Evolutionary conservation across 1,140 invertebrate genomes (phyloP), one percentile per base, ranked within the genome.

Genomic region (Holcopasites calliopsidis): DNA sequence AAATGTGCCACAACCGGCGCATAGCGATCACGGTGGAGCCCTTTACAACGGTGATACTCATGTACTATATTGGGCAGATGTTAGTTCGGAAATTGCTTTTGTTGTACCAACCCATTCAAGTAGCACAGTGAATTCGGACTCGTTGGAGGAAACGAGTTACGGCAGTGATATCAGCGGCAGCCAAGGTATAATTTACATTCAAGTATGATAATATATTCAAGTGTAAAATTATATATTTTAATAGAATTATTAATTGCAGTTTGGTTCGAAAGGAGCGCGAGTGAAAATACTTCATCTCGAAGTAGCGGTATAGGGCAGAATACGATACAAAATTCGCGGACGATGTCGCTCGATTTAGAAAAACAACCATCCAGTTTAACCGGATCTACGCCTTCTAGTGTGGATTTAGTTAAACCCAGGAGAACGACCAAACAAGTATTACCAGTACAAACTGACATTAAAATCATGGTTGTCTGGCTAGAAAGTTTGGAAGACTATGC

Each of bases 41-140:
- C 86, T 95, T 16, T 97, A 96, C 87, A 95, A 96, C 90, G 95
- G 95, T 0, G 92, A 93, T 21, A 93, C 93, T 52, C 93, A 95
- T 80, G 95, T 98, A 1, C 89, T 99, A 3, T 99, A 99, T 92
- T 99, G 98, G 98, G 96, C 97, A n/a, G 98, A 99, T 91, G 96
- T 97, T 0, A 96, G 95, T 33, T 97, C 97, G 2, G 98, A 99
- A 92, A 95, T 99, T 69, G 97, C 97, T 0, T 99, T 99, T 92
- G 94, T 99, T 54, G 96, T 99, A 26, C 98, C 98, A 2, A 96
- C 97, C 4, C 92, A 93, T 1, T 92, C 92, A 77, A 93, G 93
- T 72, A 77, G 89, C 47, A 86, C 84, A 21, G 61, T 60, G 7
- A 83, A 58, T 18, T 66, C 86, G 0, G 89, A 90, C 33, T 81